phyloP scores from a whole-genome alignment of 2,113 vertebrate genomes.

The Macheiramphus alcinus region DNA sequence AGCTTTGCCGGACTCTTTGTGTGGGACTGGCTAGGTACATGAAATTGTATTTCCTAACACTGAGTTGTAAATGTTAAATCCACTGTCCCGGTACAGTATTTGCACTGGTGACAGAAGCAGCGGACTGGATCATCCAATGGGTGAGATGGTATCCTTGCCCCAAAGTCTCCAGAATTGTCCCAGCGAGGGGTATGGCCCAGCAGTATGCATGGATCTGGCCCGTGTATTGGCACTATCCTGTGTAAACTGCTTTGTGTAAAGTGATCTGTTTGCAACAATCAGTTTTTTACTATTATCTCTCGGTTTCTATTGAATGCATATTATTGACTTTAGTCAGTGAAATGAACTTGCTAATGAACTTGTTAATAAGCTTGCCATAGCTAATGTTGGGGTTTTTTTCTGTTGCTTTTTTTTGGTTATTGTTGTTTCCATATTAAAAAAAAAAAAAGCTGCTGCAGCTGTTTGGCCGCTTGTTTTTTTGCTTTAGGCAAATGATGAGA shows the following conservation, averaged over 20 bases:
- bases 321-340: not conserved
- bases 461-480: not conserved
- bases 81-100: rapidly evolving
- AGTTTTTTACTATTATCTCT: not conserved
- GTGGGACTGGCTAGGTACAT: rapidly evolving
- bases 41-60: rapidly evolving
- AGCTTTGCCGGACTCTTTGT: not conserved
- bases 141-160: not conserved
- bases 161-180: not conserved
- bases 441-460: not conserved
- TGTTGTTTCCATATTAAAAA: not conserved
- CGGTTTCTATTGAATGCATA: not conserved
- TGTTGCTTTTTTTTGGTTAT: not conserved
- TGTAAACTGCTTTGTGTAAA: rapidly evolving
- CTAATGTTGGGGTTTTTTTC: not conserved
- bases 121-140: too few species aligned
- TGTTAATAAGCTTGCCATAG: not conserved
- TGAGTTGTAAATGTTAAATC: not conserved
- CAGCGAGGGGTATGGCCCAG: not conserved
- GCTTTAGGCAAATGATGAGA: not conserved
- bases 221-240: rapidly evolving
- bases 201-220: rapidly evolving
- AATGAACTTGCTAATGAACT: slow-evolving; percentile 1
- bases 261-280: not conserved
- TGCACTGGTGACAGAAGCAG: not conserved